Conservation (phyloP, 37 sponge, comb jelly and placozoan genomes). For the Ianthella basta region DNA sequence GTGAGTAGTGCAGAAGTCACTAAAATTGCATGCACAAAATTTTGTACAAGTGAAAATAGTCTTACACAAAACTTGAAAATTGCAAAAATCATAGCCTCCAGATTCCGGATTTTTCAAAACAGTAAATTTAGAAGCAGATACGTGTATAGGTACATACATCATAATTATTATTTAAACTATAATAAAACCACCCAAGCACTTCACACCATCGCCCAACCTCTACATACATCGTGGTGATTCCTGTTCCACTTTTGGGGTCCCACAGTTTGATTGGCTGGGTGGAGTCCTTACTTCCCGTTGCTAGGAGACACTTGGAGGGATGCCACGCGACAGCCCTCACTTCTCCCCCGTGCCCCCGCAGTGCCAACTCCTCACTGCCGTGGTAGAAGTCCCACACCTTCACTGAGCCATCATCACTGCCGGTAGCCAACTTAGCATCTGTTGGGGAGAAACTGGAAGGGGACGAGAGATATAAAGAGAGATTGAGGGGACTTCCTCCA, state of each 20-base stretch:
- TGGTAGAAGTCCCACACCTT: slow-evolving; percentile 91
- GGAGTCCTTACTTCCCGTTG: slow-evolving; percentile 94
- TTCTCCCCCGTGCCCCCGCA: slow-evolving; percentile 97
- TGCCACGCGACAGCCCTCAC: slow-evolving; percentile 96
- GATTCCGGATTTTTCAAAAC: no score
- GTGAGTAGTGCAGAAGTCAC: no score
- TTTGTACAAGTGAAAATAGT: no score
- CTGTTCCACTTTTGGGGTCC: slow-evolving; percentile 91
- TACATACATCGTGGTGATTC: slow-evolving; percentile 81
- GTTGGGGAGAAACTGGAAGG: slow-evolving; percentile 88
- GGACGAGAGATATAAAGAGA: not conserved
- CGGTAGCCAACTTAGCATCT: slow-evolving; percentile 94
- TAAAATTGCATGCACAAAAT: no score
- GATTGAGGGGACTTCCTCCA: no score
- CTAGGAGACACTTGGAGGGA: slow-evolving; percentile 87
- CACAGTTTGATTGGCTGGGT: slow-evolving; percentile 97
- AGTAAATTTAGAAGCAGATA: no score
- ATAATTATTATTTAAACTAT: no score
- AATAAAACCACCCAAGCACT: no score
- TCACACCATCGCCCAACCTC: no score
- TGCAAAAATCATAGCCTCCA: no score
- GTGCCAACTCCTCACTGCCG: slow-evolving; percentile 78
- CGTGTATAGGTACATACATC: no score
- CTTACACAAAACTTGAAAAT: no score
- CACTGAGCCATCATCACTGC: slow-evolving; percentile 95